phyloP scores from a whole-genome alignment of 1,140 invertebrate genomes.

The Paraescarpia echinospica region DNA sequence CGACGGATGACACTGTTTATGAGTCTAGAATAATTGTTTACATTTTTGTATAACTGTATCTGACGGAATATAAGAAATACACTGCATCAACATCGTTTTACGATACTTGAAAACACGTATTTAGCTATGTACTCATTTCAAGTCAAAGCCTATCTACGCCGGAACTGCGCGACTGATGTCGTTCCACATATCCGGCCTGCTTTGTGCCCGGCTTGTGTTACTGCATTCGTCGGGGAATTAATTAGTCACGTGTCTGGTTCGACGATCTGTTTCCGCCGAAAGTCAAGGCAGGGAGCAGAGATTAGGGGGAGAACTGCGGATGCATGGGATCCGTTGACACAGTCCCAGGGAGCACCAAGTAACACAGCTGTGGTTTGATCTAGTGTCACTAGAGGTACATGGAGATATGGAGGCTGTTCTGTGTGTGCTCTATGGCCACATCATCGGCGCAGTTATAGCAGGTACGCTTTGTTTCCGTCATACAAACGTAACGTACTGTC shows the following conservation, averaged over 20 bases:
- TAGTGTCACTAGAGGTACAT: not conserved
- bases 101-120: no score
- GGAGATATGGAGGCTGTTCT: not conserved
- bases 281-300: not conserved
- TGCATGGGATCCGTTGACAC: not conserved
- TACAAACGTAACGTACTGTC: not conserved
- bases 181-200: no score
- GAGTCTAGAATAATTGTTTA: no score
- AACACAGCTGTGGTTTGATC: not conserved
- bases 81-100: no score
- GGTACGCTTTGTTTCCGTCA: not conserved
- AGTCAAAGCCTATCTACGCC: no score
- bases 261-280: not conserved
- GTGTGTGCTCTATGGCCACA: not conserved
- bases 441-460: not conserved
- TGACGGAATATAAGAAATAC: no score
- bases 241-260: not conserved
- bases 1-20: no score
- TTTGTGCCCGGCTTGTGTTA: not conserved
- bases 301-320: not conserved
- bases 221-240: not conserved
- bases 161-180: no score
- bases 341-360: not conserved
- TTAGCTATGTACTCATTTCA: no score
- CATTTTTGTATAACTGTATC: no score